Evolutionary conservation across 2,888 invertebrate species (phyloP), one percentile per base, ranked within the genome.

Genomic region (Oscheius onirici): DNA sequence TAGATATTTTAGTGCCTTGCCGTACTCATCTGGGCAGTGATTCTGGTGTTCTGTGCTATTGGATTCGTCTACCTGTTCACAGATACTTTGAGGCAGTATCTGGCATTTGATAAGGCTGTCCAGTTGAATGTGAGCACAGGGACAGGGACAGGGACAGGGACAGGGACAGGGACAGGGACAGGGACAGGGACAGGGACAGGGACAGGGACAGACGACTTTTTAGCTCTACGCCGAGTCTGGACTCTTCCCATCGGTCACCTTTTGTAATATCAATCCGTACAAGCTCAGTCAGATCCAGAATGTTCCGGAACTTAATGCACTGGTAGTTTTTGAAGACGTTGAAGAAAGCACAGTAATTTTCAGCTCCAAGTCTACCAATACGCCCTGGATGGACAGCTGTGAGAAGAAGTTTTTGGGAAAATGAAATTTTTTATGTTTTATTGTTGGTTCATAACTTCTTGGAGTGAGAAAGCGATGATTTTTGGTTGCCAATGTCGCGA

Each of bases 231-330:
- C 81, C 13, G 76, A 79, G 41, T 75, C 76, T 20, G 70, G 75
- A 3, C 73, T 74, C 57, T 82, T 81, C 66, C 82, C 82, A 11
- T 81, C 81, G 24, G 76, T 82, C 41, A 82, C 82, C 15, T 81
- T 82, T 73, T 82, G 82, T 74, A 82, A 82, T 65, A 82, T 79
- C 54, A 82, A 82, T 51, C 82, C 82, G 8, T 82, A 82, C 73
- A 82, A 82, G 57, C 60, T 82, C 71, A 76, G 74, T 49, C 71
- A 77, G 69, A 82, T 82, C 61, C 60, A 60, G 52, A 49, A 68
- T 3, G 77, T 80, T 17, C 76, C 74, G 28, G 79, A 78, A 54
- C 63, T 82, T 54, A 70, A 75, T 55, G 82, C 82, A n/a, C 68
- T 82, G 63, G 79, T 77, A 44, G 41, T 34, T 60, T 34, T 15